These are phyloP conservation scores for Acronicta leporina DNA, from an alignment of 2,888 invertebrate species.

Conservation along the genomic window DNA sequence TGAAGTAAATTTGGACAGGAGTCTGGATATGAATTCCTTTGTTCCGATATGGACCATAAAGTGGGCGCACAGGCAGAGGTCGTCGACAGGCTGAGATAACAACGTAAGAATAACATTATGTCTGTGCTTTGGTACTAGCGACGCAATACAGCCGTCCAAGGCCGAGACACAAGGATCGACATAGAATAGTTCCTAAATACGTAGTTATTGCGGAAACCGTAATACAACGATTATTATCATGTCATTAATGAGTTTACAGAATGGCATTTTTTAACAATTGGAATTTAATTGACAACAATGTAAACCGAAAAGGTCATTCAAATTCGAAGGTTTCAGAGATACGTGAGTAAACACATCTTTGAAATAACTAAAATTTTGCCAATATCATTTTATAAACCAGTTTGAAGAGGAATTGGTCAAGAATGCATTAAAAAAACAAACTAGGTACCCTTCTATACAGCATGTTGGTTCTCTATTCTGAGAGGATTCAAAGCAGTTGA, in stretches of 20 bases:
- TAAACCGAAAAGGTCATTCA: constrained; percentile 27
- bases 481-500: too few species aligned
- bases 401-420: too few species aligned
- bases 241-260: constrained; percentile 31
- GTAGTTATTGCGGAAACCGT: constrained; percentile 43
- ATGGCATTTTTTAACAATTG: constrained; percentile 15
- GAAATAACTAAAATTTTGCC: too few species aligned
- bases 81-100: constrained; percentile 56
- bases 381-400: too few species aligned
- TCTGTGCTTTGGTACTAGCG: constrained; percentile 47
- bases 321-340: constrained; percentile 35
- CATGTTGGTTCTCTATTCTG: too few species aligned
- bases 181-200: constrained; percentile 52
- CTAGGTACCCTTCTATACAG: too few species aligned
- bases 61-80: constrained; percentile 45
- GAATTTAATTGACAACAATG: constrained; percentile 31
- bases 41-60: constrained; percentile 39
- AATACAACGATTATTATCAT: constrained; percentile 38
- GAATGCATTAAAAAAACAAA: too few species aligned
- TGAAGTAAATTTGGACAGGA: constrained; percentile 17
- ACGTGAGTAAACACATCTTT: not conserved
- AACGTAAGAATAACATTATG: constrained; percentile 52
- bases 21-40: constrained; percentile 45
- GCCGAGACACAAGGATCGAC: constrained; percentile 48
- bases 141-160: constrained; percentile 56